Percentiles rank a stretch among this genome's conserved stretches.
Conservation (phyloP, 2,113 vertebrate species). For the Malurus alboscapulatus region DNA sequence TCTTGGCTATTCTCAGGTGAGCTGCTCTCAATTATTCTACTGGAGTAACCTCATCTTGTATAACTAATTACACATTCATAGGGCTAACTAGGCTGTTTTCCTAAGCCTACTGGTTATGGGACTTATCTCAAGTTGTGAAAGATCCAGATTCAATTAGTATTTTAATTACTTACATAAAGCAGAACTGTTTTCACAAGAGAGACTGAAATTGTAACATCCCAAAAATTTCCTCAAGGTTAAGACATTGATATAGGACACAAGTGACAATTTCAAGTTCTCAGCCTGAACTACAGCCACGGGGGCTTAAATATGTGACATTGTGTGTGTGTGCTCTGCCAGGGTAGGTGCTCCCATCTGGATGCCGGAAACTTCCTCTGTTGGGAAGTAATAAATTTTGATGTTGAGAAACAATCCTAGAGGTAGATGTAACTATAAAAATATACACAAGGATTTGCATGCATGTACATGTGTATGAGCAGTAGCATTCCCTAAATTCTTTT, state of each 20-base stretch:
- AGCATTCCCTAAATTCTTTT: background rate
- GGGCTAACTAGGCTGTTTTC: constrained; percentile 21
- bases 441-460: background rate
- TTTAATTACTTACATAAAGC: constrained; percentile 63
- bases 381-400: background rate
- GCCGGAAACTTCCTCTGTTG: background rate
- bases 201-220: background rate
- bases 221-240: constrained; percentile 53
- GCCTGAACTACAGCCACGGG: background rate
- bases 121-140: constrained; percentile 23
- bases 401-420: background rate
- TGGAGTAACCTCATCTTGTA: constrained; percentile 18
- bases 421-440: background rate
- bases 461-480: rapidly evolving
- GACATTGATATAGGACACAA: background rate
- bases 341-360: background rate
- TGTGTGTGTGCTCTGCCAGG: background rate
- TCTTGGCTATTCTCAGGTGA: constrained; percentile 13
- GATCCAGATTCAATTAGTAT: constrained; percentile 57
- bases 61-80: constrained; percentile 41
- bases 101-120: constrained; percentile 5
- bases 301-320: background rate
- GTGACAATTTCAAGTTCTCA: background rate
- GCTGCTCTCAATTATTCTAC: constrained; percentile 48
- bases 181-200: constrained; percentile 24